Conservation (phyloP, 2,797 vertebrate genomes). For the Pipistrellus kuhlii region DNA sequence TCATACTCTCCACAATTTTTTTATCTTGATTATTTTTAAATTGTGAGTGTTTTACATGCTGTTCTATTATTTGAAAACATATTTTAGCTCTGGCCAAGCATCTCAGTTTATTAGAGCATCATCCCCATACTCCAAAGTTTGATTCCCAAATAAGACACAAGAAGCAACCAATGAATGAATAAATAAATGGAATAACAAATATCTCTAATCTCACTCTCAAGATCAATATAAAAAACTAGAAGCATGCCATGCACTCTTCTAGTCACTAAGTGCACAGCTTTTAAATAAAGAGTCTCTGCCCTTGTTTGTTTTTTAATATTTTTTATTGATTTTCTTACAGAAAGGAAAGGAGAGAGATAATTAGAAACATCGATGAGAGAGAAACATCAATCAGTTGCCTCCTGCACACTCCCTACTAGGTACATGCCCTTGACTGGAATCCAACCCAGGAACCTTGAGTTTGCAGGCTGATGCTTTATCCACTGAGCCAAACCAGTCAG, state of each 20-base stretch:
- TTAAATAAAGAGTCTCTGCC: neutral
- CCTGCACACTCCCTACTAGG: no score
- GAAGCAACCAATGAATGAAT: neutral
- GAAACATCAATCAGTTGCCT: no score
- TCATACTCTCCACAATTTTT: neutral
- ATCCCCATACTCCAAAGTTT: neutral
- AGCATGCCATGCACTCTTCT: neutral
- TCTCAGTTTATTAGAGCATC: neutral
- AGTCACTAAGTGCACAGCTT: neutral
- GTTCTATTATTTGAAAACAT: conserved; percentile 11
- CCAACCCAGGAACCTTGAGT: no score
- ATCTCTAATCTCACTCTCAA: neutral
- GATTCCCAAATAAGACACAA: neutral
- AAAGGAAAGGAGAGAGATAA: no score
- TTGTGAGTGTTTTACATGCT: neutral
- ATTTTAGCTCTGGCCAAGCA: neutral
- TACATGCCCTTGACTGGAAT: no score
- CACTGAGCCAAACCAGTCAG: no score
- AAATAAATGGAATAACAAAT: neutral
- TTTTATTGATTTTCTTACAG: no score
- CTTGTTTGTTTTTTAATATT: neutral
- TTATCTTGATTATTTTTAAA: neutral
- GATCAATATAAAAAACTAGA: neutral
- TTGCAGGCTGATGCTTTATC: no score
- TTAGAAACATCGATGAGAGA: no score